Evolutionary conservation across 2,797 vertebrate species (phyloP).

Genomic region (Notolabrus celidotus): DNA sequence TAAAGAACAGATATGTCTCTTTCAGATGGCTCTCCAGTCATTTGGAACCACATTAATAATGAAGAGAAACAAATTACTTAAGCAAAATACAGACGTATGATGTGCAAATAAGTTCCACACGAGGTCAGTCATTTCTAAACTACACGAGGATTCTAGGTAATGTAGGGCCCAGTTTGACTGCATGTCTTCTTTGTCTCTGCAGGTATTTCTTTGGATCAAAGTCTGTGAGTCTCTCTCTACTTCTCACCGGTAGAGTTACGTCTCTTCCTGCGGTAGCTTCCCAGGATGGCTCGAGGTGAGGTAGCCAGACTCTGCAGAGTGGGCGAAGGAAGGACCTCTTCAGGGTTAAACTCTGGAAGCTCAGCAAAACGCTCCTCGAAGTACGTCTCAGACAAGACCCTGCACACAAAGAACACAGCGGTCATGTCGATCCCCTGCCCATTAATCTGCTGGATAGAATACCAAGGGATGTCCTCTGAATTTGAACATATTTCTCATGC

Average conservation of each 20-base stretch:
- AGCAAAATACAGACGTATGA: too few relatives aligned
- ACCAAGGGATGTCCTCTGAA: conserved; percentile 15
- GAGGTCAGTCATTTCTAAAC: too few relatives aligned
- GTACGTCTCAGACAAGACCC: conserved; percentile 88
- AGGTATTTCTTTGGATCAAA: neutral
- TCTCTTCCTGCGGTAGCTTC: conserved; percentile 93
- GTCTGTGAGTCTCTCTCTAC: neutral
- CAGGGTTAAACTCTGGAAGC: conserved; percentile 93
- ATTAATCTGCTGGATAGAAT: conserved; percentile 1
- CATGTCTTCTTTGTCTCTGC: neutral
- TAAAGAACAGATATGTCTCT: too few relatives aligned
- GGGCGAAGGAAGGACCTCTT: conserved; percentile 93
- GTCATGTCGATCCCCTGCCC: conserved; percentile 5
- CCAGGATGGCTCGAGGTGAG: conserved; percentile 92
- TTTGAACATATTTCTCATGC: conserved; percentile 16
- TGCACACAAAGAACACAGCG: conserved; percentile 5
- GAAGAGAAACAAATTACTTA: too few relatives aligned
- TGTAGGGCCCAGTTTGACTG: too few relatives aligned
- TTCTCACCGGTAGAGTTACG: conserved; percentile 92
- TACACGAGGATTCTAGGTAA: too few relatives aligned
- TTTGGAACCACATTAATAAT: too few relatives aligned
- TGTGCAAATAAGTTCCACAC: too few relatives aligned
- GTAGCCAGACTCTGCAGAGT: conserved; percentile 94
- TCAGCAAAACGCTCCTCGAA: conserved; percentile 95
- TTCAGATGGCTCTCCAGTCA: too few relatives aligned